phyloP scores from a whole-genome alignment of 1,140 invertebrate species.

The Drosophila fuyamai region DNA sequence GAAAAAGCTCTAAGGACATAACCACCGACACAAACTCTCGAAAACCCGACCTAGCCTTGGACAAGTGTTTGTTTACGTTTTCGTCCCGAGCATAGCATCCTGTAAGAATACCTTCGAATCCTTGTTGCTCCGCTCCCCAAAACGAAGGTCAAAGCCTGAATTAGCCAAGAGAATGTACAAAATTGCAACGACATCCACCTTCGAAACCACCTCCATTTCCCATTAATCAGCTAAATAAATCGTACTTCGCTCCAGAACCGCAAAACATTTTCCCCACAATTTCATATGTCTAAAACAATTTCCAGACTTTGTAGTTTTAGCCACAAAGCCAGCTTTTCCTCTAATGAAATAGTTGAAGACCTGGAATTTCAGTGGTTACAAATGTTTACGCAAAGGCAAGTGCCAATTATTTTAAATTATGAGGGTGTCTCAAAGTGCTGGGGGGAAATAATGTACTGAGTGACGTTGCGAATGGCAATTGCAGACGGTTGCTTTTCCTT shows the following conservation, averaged over 20 bases:
- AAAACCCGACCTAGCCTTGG: constrained; percentile 36
- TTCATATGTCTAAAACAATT: constrained; percentile 20
- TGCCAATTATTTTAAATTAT: constrained; percentile 10
- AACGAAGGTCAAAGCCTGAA: constrained; percentile 46
- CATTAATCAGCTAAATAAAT: constrained; percentile 64
- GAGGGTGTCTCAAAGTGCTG: not conserved
- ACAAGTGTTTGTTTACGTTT: constrained; percentile 81
- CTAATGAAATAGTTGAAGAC: constrained; percentile 34
- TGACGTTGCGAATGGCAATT: not conserved
- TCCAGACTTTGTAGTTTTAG: not conserved
- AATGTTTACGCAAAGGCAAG: constrained; percentile 2
- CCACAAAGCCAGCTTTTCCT: constrained; percentile 27
- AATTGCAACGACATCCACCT: constrained; percentile 21
- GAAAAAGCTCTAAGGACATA: constrained; percentile 25
- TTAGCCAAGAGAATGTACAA: constrained; percentile 20
- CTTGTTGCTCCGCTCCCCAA: constrained; percentile 34
- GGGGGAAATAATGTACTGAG: too few species aligned
- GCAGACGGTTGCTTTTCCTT: not conserved
- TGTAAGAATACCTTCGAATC: constrained; percentile 16
- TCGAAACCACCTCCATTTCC: constrained; percentile 8
- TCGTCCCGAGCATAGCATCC: constrained; percentile 27
- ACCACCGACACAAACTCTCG: constrained; percentile 8
- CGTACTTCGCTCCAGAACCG: constrained; percentile 17
- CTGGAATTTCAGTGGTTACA: constrained; percentile 8
- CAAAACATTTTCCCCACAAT: constrained; percentile 35